A percentile compares a stretch with the other conserved stretches of the same genome.
These are phyloP conservation scores for Oreochromis grahami DNA, from an alignment of 2,797 vertebrate genomes.

Conservation along the genomic window DNA sequence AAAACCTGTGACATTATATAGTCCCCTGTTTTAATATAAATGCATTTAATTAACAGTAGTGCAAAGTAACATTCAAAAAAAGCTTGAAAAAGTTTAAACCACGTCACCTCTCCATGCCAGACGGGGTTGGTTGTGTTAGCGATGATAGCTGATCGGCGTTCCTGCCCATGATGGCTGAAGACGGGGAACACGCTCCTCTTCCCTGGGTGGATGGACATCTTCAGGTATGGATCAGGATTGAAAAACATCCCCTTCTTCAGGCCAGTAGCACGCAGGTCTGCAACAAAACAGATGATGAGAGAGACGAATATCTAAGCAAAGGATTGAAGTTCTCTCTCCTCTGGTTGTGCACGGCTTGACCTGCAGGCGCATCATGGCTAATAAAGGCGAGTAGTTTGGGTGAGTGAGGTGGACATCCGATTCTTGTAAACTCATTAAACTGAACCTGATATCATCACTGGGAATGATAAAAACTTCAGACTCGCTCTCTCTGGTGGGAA, in stretches of 20 bases:
- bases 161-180: conserved; percentile 95
- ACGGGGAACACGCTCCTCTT: conserved; percentile 94
- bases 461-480: not conserved
- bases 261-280: conserved; percentile 91
- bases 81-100: too few species aligned
- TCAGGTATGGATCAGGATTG: conserved; percentile 98
- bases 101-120: conserved; percentile 93
- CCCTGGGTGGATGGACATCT: conserved; percentile 98
- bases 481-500: not conserved
- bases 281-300: not conserved
- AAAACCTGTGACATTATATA: not conserved
- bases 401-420: not conserved
- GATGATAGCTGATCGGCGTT: conserved; percentile 92
- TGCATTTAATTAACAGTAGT: not conserved
- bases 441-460: not conserved
- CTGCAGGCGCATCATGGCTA: not conserved
- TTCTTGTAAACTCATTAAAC: not conserved
- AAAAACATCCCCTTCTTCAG: conserved; percentile 99
- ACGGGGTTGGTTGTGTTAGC: conserved; percentile 95
- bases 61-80: not conserved
- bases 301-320: not conserved
- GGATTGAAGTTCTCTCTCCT: not conserved
- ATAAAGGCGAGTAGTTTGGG: not conserved
- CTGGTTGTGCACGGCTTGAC: not conserved
- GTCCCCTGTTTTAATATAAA: not conserved